Base-by-base conservation (phyloP, 2,113 vertebrate genomes). In the Otolemur garnettii region DNA sequence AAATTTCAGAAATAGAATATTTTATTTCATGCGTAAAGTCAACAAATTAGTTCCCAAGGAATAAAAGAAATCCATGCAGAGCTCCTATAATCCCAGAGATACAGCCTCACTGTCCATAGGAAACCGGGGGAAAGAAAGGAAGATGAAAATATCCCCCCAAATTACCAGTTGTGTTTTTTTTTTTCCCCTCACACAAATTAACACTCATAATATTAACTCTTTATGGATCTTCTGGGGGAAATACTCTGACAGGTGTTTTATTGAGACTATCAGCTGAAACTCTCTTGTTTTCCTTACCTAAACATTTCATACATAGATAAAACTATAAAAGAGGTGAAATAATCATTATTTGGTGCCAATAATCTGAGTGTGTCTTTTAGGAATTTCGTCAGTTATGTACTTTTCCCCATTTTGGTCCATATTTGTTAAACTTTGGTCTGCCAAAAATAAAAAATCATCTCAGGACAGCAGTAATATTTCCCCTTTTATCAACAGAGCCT, bases 391-490 rank as follows among this genome's bases (percentile, higher is more conserved):
- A 18, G 24, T 69, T 82, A n/a, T 53, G 9, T 35, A 30, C 7
- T 0, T 53, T 93, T 92, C 30, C 5, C n/a, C 57, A 50, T 21
- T 87, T 60, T 74, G 26, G 6, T 60, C 5, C 33, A 17, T 72
- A 7, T 83, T 57, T 71, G 30, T 33, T 33, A 71, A 97, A 78
- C 21, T 66, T 85, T 26, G 71, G 6, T 42, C 69, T 84, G 15
- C 9, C 24, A 94, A 94, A 83, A 91, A 79, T 30, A 94, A 83
- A 91, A 79, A 93, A 89, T 85, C 35, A 92, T 71, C 69, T 30
- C 6, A 8, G 38, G 45, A 17, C 4, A 81, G 26, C 30, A 26
- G 24, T 45, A 69, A 77, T 79, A 19, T 74, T 84, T 81, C 22
- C 8, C 50, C 33, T 75, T 50, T 55, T 77, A 55, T 64, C 22